Conservation (phyloP, 2,888 invertebrate species). For the Galeopsomyia nigrocyanea region DNA sequence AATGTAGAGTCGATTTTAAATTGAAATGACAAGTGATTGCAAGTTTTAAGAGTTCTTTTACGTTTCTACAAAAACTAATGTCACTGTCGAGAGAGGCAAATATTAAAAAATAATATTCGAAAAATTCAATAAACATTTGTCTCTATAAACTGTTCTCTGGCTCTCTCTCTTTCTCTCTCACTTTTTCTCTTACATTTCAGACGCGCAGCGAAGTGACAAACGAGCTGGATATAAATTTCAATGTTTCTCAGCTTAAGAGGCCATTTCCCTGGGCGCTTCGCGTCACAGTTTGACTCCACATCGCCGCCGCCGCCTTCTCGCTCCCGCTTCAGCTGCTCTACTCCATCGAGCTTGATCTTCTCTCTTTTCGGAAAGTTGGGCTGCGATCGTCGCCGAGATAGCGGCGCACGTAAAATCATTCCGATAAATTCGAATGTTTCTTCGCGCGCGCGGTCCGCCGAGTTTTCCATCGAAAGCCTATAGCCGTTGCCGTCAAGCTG, state of each 20-base stretch:
- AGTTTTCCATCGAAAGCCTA: background rate
- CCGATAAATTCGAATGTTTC: constrained; percentile 34
- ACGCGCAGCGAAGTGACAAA: constrained; percentile 55
- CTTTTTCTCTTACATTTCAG: constrained; percentile 13
- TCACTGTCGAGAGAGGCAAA: no score
- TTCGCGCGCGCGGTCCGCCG: background rate
- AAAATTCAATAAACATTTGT: constrained; percentile 14
- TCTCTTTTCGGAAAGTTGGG: background rate
- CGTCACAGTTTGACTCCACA: background rate
- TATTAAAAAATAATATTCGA: no score
- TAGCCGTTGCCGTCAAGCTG: background rate
- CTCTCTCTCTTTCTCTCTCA: background rate
- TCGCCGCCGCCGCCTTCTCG: background rate
- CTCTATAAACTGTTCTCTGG: constrained; percentile 8
- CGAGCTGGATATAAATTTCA: constrained; percentile 60
- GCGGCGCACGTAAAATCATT: constrained; percentile 22
- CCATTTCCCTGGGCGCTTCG: constrained; percentile 35
- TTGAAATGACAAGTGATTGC: no score
- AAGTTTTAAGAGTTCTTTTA: no score
- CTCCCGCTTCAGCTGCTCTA: background rate
- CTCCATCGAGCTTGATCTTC: background rate
- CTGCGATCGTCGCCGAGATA: constrained; percentile 31
- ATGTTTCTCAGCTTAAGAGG: constrained; percentile 55
- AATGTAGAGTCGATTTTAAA: no score
- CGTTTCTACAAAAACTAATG: no score